Evolutionary conservation across 2,888 invertebrate genomes (phyloP).

Genomic region (Agonopterix heracliana): DNA sequence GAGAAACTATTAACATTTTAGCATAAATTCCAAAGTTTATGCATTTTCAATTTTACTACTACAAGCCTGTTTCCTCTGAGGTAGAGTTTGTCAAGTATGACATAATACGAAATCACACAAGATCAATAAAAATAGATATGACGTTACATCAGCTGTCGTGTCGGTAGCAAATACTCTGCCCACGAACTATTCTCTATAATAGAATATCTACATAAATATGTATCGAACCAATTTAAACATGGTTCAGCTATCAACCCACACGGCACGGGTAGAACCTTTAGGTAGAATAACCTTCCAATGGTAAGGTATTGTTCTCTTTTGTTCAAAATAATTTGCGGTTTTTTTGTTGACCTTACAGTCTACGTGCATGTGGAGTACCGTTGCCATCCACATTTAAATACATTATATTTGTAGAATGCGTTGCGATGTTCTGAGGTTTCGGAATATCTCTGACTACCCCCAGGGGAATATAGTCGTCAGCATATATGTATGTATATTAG

Average conservation of each 20-base stretch:
- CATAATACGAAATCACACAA: conserved; percentile 25
- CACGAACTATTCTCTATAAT: conserved; percentile 31
- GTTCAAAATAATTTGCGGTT: conserved; percentile 16
- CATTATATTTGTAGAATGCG: too few relatives aligned
- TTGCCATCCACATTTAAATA: too few relatives aligned
- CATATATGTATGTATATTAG: too few relatives aligned
- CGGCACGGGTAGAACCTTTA: conserved; percentile 8
- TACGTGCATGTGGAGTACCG: too few relatives aligned
- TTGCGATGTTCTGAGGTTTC: too few relatives aligned
- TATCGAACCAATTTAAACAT: conserved; percentile 35
- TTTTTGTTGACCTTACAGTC: conserved; percentile 1
- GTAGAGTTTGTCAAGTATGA: conserved; percentile 4
- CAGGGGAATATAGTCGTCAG: too few relatives aligned
- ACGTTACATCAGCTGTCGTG: conserved; percentile 32
- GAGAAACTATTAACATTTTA: conserved; percentile 23
- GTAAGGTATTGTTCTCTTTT: conserved; percentile 25
- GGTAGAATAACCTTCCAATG: too few relatives aligned
- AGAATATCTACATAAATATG: conserved; percentile 35
- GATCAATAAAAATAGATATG: conserved; percentile 50
- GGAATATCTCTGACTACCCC: too few relatives aligned
- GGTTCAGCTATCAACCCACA: conserved; percentile 32
- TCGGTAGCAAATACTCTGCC: conserved; percentile 30
- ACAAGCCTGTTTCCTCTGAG: background rate
- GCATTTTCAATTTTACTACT: conserved; percentile 8
- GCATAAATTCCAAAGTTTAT: conserved; percentile 29